Conservation (phyloP, 1,140 invertebrate genomes). For the Aphelenchoides fujianensis region DNA sequence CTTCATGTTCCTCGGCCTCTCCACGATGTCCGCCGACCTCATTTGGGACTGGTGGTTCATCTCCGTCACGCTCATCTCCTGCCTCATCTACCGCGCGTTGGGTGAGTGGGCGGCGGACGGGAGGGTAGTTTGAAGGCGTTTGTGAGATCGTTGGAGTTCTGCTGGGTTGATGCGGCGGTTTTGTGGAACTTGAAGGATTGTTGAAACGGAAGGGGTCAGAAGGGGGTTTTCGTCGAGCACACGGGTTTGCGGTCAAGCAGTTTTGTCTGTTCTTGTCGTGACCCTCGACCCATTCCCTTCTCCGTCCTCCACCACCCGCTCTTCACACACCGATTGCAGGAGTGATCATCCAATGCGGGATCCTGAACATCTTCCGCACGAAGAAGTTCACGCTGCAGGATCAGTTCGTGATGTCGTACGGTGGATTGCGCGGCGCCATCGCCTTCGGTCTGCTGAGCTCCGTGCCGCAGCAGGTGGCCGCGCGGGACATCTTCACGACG, state of each 20-base stretch:
- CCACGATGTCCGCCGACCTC: constrained; percentile 71
- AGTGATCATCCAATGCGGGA: constrained; percentile 56
- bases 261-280: too few species aligned
- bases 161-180: too few species aligned
- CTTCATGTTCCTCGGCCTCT: constrained; percentile 96
- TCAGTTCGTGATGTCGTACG: constrained; percentile 63
- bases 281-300: too few species aligned
- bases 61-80: constrained; percentile 85
- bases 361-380: constrained; percentile 62
- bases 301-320: too few species aligned
- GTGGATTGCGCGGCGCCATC: constrained; percentile 45
- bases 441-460: constrained; percentile 61
- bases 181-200: too few species aligned
- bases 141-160: too few species aligned
- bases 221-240: too few species aligned
- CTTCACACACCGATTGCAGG: constrained; percentile 36
- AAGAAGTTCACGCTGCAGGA: constrained; percentile 63
- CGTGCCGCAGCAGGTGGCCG: constrained; percentile 60
- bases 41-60: constrained; percentile 91
- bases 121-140: too few species aligned
- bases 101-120: too few species aligned
- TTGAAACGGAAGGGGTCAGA: too few species aligned
- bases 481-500: constrained; percentile 65
- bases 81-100: constrained; percentile 84
- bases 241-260: too few species aligned